phyloP scores from a whole-genome alignment of 2,113 vertebrate genomes.

The Eurystomus gularis region DNA sequence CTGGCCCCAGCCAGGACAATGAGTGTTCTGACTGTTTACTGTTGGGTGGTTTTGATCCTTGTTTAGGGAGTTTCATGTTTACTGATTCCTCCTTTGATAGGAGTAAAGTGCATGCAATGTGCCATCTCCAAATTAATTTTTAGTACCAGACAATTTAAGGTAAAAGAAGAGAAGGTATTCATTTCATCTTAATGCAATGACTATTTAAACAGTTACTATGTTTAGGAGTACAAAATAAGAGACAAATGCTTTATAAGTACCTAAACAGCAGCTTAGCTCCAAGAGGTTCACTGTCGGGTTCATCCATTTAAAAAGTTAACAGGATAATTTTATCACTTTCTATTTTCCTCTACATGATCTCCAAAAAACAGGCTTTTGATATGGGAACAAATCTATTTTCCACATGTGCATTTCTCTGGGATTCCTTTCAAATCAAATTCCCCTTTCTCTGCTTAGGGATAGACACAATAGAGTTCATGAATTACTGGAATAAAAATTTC shows the following conservation, averaged over 20 bases:
- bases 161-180: not conserved
- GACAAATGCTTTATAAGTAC: not conserved
- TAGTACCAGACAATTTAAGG: not conserved
- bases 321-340: not conserved
- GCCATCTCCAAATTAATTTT: not conserved
- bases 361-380: not conserved
- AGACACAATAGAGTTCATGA: not conserved
- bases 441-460: not conserved
- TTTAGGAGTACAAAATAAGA: not conserved
- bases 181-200: not conserved
- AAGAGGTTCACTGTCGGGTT: not conserved
- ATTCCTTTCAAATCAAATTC: not conserved
- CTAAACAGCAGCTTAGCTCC: not conserved
- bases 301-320: not conserved
- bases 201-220: not conserved
- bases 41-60: not conserved
- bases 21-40: not conserved
- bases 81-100: not conserved
- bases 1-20: not conserved
- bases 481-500: slow-evolving; percentile 9
- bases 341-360: not conserved
- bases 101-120: not conserved
- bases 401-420: not conserved
- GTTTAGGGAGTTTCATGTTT: not conserved
- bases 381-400: not conserved